Base-by-base conservation (phyloP, 2,113 vertebrate species). In the Daphoenositta chrysoptera region DNA sequence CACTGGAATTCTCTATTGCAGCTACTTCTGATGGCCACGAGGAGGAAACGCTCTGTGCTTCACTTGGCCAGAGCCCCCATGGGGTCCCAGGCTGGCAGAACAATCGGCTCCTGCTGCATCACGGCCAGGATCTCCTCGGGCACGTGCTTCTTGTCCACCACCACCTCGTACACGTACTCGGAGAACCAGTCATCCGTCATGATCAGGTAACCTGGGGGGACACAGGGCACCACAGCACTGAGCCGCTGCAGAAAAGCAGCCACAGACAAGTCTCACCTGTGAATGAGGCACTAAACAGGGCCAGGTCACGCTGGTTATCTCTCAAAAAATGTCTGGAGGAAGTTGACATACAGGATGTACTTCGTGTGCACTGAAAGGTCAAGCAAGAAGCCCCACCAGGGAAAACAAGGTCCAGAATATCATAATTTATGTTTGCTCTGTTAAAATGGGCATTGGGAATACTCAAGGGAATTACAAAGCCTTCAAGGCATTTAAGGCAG, bases 181-280 rank as follows among this genome's bases (percentile, higher is more conserved):
- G 99, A 99, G 97, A 99, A 99, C 99, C 99, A 99, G 20, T 99
- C 99, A 1, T 99, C 99, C 0, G 99, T 99, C 99, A 99, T 99
- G 97, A 99, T 99, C 83, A 99, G 98, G 98, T 99, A 99, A 94
- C 99, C 99, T 99, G 95, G 30, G 35, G 94, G 35, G 50, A 60
- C 57, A 60, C 57, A 37, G 57, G 9, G 73, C 13, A 3, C 76
- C 91, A 81, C 35, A 58, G 51, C 54, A 24, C 27, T 4, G 31
- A 66, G 70, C 3, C 60, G 35, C 71, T 50, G 24, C 71, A 66
- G 11, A 4, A 8, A 6, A 39, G 63, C 83, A 68, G 94, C 83
- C 96, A 87, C 50, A 75, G 11, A 33, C 18, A 21, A 9, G 16
- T 48, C 56, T 84, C 73, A 47, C 51, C 42, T 44, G 1, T 2